Conservation (phyloP, 2,113 vertebrate species). For the Platichthys stellatus region DNA sequence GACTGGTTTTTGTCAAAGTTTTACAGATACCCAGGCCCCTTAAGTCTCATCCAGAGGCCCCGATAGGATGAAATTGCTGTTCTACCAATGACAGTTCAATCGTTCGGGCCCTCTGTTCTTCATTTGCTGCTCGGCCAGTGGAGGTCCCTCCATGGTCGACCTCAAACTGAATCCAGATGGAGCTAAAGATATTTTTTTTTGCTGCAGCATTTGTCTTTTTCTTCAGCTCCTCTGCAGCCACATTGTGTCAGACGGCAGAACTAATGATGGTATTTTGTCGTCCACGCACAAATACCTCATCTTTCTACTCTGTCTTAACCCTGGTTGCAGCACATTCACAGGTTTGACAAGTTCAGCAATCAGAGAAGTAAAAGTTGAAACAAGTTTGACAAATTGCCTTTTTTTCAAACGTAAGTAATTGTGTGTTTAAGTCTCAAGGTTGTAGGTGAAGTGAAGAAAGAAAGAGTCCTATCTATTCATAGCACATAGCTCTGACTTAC, state of each 20-base stretch:
- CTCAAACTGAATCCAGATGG: constrained; percentile 93
- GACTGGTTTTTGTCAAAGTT: constrained; percentile 79
- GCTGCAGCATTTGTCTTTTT: constrained; percentile 80
- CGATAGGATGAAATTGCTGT: constrained; percentile 81
- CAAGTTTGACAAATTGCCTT: not conserved
- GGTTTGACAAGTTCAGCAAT: constrained; percentile 80
- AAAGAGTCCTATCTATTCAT: constrained; percentile 43
- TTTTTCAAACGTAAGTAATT: not conserved
- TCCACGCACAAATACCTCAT: constrained; percentile 79
- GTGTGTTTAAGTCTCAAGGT: not conserved
- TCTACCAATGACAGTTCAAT: constrained; percentile 92
- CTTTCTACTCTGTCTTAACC: constrained; percentile 74
- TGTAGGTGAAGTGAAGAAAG: not conserved
- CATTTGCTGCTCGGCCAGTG: constrained; percentile 87
- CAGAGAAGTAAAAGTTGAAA: constrained; percentile 72
- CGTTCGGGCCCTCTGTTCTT: constrained; percentile 87
- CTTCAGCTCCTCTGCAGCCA: constrained; percentile 79
- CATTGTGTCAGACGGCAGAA: constrained; percentile 80
- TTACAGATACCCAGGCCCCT: constrained; percentile 58
- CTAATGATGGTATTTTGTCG: constrained; percentile 85
- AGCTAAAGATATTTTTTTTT: constrained; percentile 68
- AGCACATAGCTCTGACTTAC: constrained; percentile 19
- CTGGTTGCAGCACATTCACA: constrained; percentile 79
- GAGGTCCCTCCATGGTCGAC: constrained; percentile 84
- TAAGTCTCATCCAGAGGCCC: constrained; percentile 68